Conservation (phyloP, 2,113 vertebrate genomes). For the Notarius quadriscutis region DNA sequence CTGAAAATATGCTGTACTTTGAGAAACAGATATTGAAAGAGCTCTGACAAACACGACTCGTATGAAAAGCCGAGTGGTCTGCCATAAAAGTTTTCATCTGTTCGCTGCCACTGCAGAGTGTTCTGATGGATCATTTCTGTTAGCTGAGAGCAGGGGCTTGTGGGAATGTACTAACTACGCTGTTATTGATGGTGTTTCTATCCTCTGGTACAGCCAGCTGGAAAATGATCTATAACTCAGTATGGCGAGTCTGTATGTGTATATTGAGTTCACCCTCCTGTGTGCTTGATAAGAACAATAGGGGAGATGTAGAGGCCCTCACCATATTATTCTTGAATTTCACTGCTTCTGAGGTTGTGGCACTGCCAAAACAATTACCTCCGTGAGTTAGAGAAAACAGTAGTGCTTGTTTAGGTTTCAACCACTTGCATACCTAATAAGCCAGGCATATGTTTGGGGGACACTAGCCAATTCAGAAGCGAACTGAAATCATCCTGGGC, state of each 20-base stretch:
- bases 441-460: constrained; percentile 18
- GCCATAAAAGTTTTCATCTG: not conserved
- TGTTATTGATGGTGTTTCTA: constrained; percentile 45
- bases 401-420: constrained; percentile 25
- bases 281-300: constrained; percentile 41
- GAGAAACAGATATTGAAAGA: constrained; percentile 22
- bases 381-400: constrained; percentile 28
- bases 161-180: constrained; percentile 35
- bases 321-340: constrained; percentile 40
- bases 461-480: constrained; percentile 33
- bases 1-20: not conserved
- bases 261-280: constrained; percentile 20
- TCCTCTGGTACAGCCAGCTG: constrained; percentile 38
- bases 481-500: constrained; percentile 18
- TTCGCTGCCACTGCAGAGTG: not conserved
- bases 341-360: constrained; percentile 16
- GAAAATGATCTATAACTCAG: constrained; percentile 43
- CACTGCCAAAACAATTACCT: constrained; percentile 39
- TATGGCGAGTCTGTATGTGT: constrained; percentile 26
- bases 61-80: constrained; percentile 7
- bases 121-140: constrained; percentile 41
- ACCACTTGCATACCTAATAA: constrained; percentile 27
- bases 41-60: constrained; percentile 16
- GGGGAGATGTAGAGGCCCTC: constrained; percentile 6
- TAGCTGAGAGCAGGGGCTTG: constrained; percentile 9